phyloP scores from a whole-genome alignment of 2,797 vertebrate species.

The Brachyalestes nurse region DNA sequence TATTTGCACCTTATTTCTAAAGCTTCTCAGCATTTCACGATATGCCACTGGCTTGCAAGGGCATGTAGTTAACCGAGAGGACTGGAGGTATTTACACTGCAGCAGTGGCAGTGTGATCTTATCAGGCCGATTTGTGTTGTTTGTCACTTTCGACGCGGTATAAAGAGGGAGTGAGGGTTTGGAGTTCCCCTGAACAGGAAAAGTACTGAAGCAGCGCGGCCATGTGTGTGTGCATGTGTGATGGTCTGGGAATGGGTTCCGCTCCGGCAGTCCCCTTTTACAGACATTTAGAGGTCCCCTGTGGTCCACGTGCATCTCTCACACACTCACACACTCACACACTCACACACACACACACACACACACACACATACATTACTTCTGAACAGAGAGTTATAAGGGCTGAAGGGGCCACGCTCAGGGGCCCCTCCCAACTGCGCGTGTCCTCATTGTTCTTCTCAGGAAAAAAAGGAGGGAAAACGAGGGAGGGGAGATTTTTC shows the following conservation, averaged over 20 bases:
- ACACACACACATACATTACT: slow-evolving; percentile 20
- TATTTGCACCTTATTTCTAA: neutral
- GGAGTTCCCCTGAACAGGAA: slow-evolving; percentile 54
- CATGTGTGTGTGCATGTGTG: slow-evolving; percentile 26
- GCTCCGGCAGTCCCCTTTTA: slow-evolving; percentile 29
- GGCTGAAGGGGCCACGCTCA: slow-evolving; percentile 37
- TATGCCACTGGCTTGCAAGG: slow-evolving; percentile 17
- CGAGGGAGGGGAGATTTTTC: slow-evolving; percentile 22
- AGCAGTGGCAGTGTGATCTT: slow-evolving; percentile 38
- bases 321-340: slow-evolving; percentile 16
- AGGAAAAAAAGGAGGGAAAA: slow-evolving; percentile 29
- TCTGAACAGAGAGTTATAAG: slow-evolving; percentile 42
- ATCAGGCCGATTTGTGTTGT: slow-evolving; percentile 33
- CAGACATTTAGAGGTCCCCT: slow-evolving; percentile 36
- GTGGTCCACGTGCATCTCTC: slow-evolving; percentile 22
- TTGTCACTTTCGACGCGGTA: slow-evolving; percentile 47
- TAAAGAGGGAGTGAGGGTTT: slow-evolving; percentile 39
- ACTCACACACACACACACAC: slow-evolving; percentile 19
- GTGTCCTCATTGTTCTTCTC: slow-evolving; percentile 53
- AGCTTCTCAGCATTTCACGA: slow-evolving; percentile 5
- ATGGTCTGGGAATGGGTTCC: slow-evolving; percentile 33
- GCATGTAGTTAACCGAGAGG: slow-evolving; percentile 15
- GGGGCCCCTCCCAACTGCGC: slow-evolving; percentile 32
- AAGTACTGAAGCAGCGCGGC: slow-evolving; percentile 31
- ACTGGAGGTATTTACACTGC: slow-evolving; percentile 34